Base-by-base conservation (phyloP, 2,797 vertebrate species). In the Allobates femoralis region DNA sequence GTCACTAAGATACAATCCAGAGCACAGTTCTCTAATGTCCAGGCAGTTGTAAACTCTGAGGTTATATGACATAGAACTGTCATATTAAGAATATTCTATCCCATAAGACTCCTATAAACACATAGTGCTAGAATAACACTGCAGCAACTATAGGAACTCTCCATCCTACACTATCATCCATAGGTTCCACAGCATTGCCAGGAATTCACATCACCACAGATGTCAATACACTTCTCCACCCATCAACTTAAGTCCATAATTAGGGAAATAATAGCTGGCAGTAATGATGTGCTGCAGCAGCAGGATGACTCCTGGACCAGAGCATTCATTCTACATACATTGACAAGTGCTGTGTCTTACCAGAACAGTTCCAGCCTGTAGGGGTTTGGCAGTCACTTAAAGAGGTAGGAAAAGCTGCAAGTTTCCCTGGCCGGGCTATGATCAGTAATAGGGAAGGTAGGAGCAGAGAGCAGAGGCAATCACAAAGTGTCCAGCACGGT, bases 361-460 rank as follows among this genome's bases (percentile, higher is more conserved):
- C 97, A 77, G 98, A 98, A 95, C 98, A 99, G 93, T 99, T 98
- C 98, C 97, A 99, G 92, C 98, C 98, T 91, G 98, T 98, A 85
- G 98, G 98, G 89, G 98, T 99, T 94, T 99, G 98, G 92, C 98
- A 99, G 95, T 99, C 98, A 93, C 97, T 99, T 91, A 99, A 94
- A 93, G 98, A 98, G 91, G 98, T 98, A 89, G 98, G 98, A 94
- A 98, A 99, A 87, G 98, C 97, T 92, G 96, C 94, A 93, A 98
- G 96, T 94, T 96, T 96, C 90, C 95, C 96, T 88, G 97, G 97
- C 92, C 97, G 96, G 91, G 96, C 96, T 86, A 96, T 93, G 90
- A 98, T 90, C 71, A 99, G 95, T 83, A 99, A 91, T 86, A 96
- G 91, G 74, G 95, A 94, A 89, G 97, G 95, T 94, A 97, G 89